Base-by-base conservation (phyloP, 2,797 vertebrate species). In the Pelochelys cantorii region DNA sequence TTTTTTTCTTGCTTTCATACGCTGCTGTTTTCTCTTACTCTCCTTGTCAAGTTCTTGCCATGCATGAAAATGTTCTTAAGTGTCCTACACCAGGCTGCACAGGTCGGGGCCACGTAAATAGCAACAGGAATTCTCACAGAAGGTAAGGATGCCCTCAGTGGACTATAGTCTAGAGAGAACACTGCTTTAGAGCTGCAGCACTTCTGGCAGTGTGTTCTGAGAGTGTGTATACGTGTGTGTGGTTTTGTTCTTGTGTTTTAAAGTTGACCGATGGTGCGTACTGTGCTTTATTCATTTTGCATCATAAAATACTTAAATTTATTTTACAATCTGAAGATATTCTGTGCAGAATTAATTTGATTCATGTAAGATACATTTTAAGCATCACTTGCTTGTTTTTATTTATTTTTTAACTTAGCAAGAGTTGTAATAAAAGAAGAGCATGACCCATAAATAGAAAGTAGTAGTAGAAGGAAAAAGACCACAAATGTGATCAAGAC, bases 21-120 rank as follows among this genome's bases (percentile, higher is more conserved):
- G 98, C 98, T 98, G 98, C 98, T 99, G 98, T 98, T 98, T 97
- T 98, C 98, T 98, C 98, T 99, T 98, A 98, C 97, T 97, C 98
- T 99, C 98, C 98, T 98, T 98, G 96, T 97, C 97, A 99, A 99
- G 99, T 99, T 98, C 99, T 99, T 98, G 99, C 99, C 98, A 99
- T 99, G 99, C 99, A 99, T 98, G 99, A 99, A 98, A 99, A 99
- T 99, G 99, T 99, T 98, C 99, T 99, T 99, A 99, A 99, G 99
- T 99, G 99, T 99, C 99, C 99, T 98, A 99, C 99, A 98, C 99
- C 98, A 91, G 99, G 99, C 99, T 99, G 99, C 99, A 99, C 99
- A 95, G 99, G 99, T 98, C 99, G 99, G 93, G 99, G 99, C 98
- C 99, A 99, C 98, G 99, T 99, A 98, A 99, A 99, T 98, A 99